Percentiles rank a stretch among this genome's conserved stretches.
These are phyloP conservation scores for Heteromormyrus szaboi DNA, from an alignment of 2,797 vertebrate species.

Conservation along the genomic window DNA sequence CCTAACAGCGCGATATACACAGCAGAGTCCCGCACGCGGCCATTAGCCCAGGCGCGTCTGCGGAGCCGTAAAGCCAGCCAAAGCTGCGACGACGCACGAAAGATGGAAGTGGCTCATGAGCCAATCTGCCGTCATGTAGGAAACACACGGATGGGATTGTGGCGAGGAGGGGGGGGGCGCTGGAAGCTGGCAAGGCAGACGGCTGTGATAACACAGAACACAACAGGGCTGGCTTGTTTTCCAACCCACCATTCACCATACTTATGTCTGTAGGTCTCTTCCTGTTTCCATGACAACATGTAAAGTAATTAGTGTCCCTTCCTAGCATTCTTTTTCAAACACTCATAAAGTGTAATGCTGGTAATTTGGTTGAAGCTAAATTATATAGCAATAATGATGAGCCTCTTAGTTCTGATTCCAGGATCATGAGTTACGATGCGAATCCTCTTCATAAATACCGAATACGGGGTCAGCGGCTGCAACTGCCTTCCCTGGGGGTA, in stretches of 20 bases:
- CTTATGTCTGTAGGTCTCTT: constrained; percentile 12
- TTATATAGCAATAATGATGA: not conserved
- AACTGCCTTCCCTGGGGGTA: not conserved
- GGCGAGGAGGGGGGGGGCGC: not conserved
- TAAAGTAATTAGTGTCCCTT: constrained; percentile 24
- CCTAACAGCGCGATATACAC: not conserved
- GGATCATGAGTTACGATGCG: not conserved
- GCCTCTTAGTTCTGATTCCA: constrained; percentile 9
- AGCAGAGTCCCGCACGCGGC: not conserved
- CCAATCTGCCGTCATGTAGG: not conserved
- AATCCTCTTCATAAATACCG: not conserved
- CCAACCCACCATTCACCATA: constrained; percentile 1
- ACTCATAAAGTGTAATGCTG: not conserved
- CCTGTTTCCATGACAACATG: constrained; percentile 29
- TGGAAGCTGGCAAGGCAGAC: not conserved
- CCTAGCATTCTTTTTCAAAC: constrained; percentile 5
- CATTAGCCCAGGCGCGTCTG: not conserved
- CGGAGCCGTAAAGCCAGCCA: not conserved
- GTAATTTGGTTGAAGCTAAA: not conserved
- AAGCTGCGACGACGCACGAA: not conserved
- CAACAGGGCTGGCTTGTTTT: not conserved
- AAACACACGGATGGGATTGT: not conserved
- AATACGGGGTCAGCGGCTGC: not conserved
- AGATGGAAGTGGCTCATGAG: not conserved
- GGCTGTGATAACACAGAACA: not conserved